Conservation (phyloP, 2,888 invertebrate genomes). For the Chelonus formosanus region DNA sequence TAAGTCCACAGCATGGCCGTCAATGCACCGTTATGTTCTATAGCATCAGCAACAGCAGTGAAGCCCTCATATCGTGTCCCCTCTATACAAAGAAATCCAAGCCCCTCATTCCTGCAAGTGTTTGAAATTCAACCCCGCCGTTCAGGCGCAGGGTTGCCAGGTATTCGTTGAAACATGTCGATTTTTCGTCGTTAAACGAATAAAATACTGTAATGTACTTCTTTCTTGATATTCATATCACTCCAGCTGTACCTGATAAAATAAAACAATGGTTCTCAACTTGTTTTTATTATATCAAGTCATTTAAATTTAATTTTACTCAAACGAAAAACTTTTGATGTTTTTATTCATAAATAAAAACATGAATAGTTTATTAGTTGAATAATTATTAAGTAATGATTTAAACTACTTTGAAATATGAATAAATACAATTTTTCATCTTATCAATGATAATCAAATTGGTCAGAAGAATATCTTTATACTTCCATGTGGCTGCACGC, state of each 20-base stretch:
- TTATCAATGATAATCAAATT: too few species aligned
- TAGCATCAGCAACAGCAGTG: conserved; percentile 46
- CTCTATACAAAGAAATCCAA: conserved; percentile 29
- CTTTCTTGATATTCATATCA: conserved; percentile 1
- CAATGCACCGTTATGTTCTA: conserved; percentile 58
- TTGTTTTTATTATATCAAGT: not conserved
- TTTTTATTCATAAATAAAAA: too few species aligned
- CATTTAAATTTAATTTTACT: too few species aligned
- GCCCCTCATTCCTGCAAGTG: conserved; percentile 55
- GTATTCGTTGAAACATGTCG: conserved; percentile 17
- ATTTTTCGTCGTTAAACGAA: not conserved
- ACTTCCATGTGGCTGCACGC: too few species aligned
- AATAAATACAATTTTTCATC: too few species aligned
- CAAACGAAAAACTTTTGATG: too few species aligned
- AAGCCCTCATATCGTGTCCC: conserved; percentile 33
- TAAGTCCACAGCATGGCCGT: conserved; percentile 53
- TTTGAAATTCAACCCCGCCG: conserved; percentile 61
- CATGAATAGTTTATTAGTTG: too few species aligned
- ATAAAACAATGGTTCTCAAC: conserved; percentile 4
- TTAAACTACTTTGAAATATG: too few species aligned
- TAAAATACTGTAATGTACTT: not conserved
- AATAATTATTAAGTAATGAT: too few species aligned
- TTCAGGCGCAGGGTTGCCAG: conserved; percentile 53
- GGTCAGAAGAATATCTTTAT: too few species aligned
- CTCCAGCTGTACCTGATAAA: conserved; percentile 5